Conservation (phyloP, 2,888 invertebrate species). For the Saturnia japonica region DNA sequence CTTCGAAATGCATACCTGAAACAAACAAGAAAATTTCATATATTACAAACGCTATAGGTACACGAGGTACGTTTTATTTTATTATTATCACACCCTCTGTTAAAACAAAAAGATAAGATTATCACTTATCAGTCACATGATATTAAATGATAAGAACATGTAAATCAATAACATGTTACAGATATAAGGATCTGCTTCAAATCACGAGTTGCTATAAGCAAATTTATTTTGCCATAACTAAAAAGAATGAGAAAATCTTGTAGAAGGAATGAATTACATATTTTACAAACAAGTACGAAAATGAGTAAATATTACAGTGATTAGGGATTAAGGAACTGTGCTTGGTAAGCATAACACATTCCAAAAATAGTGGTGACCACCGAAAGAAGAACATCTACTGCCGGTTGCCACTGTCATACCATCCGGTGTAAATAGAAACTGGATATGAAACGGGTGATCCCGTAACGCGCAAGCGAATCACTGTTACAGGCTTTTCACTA, state of each 20-base stretch:
- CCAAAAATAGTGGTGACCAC: no score
- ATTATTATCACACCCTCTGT: neutral
- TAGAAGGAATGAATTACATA: neutral
- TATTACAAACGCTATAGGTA: neutral
- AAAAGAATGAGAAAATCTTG: neutral
- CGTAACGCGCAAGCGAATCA: no score
- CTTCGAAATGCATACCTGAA: neutral
- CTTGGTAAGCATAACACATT: no score
- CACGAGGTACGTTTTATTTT: neutral
- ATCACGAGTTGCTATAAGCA: neutral
- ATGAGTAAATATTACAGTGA: neutral
- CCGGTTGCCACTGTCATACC: no score
- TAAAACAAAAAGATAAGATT: constrained; percentile 5
- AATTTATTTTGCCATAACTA: neutral
- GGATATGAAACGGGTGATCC: no score
- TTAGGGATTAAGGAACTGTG: no score
- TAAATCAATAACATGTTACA: constrained; percentile 22
- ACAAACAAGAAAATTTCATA: neutral
- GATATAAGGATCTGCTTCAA: neutral
- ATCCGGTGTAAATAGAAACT: no score
- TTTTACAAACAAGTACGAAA: neutral
- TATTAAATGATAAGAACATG: constrained; percentile 19
- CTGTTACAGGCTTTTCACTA: no score
- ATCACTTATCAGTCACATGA: constrained; percentile 4
- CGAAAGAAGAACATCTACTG: no score